phyloP scores from a whole-genome alignment of 2,797 vertebrate genomes.

The Coregonus ussuriensis region DNA sequence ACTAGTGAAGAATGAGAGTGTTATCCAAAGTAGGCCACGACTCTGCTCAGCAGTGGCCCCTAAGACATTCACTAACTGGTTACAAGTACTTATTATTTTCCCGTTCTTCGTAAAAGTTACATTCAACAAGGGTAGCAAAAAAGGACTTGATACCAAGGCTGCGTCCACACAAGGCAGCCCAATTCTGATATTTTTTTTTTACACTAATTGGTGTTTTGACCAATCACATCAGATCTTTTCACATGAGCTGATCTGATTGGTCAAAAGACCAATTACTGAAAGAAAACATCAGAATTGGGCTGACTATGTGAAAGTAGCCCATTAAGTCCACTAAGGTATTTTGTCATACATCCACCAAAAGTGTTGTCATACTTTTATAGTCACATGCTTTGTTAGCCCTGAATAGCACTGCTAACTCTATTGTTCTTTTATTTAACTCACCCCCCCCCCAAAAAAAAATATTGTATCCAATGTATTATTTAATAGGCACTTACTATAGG shows the following conservation, averaged over 20 bases:
- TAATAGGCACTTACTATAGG: not conserved
- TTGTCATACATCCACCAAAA: not conserved
- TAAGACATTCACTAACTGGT: not conserved
- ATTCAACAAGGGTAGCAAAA: not conserved
- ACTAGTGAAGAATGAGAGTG: not conserved
- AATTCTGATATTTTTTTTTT: too few relatives aligned
- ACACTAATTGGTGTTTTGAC: too few relatives aligned
- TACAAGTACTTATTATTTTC: not conserved
- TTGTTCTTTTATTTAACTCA: too few relatives aligned
- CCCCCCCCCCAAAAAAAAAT: not conserved
- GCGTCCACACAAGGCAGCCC: too few relatives aligned
- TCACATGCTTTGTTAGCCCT: not conserved
- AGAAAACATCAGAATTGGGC: too few relatives aligned
- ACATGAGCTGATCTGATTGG: too few relatives aligned
- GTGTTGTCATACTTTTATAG: not conserved
- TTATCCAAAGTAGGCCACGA: not conserved
- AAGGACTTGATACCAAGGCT: not conserved
- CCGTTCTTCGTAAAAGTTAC: not conserved
- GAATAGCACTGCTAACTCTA: not conserved
- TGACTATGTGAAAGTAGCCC: too few relatives aligned
- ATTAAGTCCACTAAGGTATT: not conserved
- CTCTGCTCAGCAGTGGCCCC: not conserved
- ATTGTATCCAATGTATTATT: not conserved
- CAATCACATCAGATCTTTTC: too few relatives aligned
- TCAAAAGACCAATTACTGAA: too few relatives aligned